Evolutionary conservation across 2,888 invertebrate species (phyloP).

Genomic region (Alloplasta piceator): DNA sequence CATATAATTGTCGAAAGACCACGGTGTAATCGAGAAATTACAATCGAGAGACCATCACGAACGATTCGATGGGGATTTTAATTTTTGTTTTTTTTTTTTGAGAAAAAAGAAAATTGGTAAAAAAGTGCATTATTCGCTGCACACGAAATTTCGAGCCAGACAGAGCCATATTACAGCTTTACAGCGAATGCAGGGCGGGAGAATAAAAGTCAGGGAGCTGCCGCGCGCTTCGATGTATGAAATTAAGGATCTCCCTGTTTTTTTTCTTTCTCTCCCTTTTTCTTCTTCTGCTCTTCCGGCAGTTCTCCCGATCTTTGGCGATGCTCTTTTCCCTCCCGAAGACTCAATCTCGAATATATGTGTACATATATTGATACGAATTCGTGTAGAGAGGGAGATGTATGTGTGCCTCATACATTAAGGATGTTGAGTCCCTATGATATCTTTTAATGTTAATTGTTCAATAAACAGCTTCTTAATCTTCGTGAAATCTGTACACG

Average conservation of each 20-base stretch:
- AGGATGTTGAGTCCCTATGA: too few relatives aligned
- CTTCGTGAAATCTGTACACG: too few relatives aligned
- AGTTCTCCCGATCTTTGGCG: constrained; percentile 15
- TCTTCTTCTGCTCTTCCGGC: background rate
- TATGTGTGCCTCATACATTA: constrained; percentile 38
- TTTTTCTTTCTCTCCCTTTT: background rate
- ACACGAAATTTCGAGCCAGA: constrained; percentile 30
- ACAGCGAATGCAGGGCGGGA: constrained; percentile 18
- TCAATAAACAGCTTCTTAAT: too few relatives aligned
- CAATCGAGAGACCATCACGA: constrained; percentile 36
- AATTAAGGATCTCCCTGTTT: constrained; percentile 37
- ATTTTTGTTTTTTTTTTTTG: background rate
- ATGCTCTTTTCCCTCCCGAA: constrained; percentile 22
- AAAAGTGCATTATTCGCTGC: constrained; percentile 15
- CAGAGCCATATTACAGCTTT: constrained; percentile 3
- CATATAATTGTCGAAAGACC: constrained; percentile 52
- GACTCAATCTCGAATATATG: constrained; percentile 30
- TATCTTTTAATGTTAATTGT: too few relatives aligned
- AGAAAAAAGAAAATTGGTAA: background rate
- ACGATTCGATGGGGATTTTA: background rate
- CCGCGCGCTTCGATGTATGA: constrained; percentile 39
- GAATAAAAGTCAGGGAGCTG: constrained; percentile 28
- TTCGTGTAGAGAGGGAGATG: background rate
- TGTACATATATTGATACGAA: background rate
- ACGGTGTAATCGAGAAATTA: constrained; percentile 46